phyloP scores from a whole-genome alignment of 2,797 vertebrate genomes.

The Halcyon leucocephala region DNA sequence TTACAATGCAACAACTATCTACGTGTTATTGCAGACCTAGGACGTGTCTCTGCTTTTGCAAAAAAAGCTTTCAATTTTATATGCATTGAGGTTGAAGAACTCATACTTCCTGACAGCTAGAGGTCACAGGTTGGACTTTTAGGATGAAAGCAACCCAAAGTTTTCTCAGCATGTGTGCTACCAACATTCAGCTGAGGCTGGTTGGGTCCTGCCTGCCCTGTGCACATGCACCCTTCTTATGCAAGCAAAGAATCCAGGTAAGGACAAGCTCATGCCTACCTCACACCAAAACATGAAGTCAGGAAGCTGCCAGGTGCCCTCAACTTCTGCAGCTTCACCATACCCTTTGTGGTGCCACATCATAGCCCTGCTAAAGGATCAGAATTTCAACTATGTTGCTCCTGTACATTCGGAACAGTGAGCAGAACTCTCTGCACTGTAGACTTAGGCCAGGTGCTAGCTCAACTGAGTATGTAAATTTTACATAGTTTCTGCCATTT shows the following conservation, averaged over 20 bases:
- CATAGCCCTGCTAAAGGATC: neutral
- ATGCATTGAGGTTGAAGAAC: neutral
- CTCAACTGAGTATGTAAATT: neutral
- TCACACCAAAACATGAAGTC: neutral
- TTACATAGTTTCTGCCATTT: neutral
- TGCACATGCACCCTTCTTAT: neutral
- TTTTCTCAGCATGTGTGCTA: accelerated
- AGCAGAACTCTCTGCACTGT: neutral
- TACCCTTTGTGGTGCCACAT: neutral
- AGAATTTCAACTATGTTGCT: neutral
- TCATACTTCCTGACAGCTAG: neutral
- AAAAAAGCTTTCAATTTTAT: neutral
- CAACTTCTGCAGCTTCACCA: neutral
- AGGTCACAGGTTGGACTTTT: neutral
- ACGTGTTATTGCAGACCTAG: neutral
- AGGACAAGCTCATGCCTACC: neutral
- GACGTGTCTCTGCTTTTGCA: neutral
- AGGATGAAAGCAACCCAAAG: neutral
- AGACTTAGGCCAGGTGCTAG: neutral
- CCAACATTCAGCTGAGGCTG: neutral
- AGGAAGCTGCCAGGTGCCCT: neutral
- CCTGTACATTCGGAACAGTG: neutral
- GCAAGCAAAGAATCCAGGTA: neutral
- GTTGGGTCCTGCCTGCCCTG: neutral
- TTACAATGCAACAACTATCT: neutral